phyloP scores from a whole-genome alignment of 2,797 vertebrate genomes.

The Pipistrellus pipistrellus region DNA sequence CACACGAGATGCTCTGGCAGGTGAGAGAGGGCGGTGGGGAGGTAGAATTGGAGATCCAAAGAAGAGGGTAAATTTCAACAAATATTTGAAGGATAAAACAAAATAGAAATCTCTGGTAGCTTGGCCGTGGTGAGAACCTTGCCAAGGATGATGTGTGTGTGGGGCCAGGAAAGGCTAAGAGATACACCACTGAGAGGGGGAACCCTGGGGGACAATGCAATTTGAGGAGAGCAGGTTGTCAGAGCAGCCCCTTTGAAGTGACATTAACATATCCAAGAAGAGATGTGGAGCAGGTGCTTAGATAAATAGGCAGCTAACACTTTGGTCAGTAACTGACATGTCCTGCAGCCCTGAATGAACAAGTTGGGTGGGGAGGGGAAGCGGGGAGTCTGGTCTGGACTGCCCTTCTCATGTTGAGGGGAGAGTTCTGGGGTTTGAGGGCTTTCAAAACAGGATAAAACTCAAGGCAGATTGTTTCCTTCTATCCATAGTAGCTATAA shows the following conservation, averaged over 20 bases:
- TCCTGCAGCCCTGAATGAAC: not conserved
- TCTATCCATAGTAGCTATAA: not conserved
- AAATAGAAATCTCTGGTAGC: not conserved
- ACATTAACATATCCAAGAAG: not conserved
- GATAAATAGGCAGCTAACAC: not conserved
- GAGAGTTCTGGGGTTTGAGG: not conserved
- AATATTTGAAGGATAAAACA: not conserved
- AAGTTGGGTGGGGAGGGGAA: not conserved
- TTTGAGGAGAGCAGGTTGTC: not conserved
- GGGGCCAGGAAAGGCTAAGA: not conserved
- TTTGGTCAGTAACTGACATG: not conserved
- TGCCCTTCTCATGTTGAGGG: not conserved
- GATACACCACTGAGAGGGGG: not conserved
- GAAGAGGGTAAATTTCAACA: not conserved
- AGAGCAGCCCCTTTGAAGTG: not conserved
- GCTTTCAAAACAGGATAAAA: not conserved
- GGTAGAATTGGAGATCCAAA: not conserved
- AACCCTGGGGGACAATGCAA: not conserved
- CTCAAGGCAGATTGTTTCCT: not conserved
- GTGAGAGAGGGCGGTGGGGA: not conserved
- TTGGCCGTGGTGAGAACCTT: not conserved
- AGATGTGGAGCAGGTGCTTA: not conserved
- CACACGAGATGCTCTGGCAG: not conserved
- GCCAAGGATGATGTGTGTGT: not conserved
- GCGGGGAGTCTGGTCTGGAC: not conserved